Base-by-base conservation (phyloP, 1,140 invertebrate species). In the Hypothenemus hampei region DNA sequence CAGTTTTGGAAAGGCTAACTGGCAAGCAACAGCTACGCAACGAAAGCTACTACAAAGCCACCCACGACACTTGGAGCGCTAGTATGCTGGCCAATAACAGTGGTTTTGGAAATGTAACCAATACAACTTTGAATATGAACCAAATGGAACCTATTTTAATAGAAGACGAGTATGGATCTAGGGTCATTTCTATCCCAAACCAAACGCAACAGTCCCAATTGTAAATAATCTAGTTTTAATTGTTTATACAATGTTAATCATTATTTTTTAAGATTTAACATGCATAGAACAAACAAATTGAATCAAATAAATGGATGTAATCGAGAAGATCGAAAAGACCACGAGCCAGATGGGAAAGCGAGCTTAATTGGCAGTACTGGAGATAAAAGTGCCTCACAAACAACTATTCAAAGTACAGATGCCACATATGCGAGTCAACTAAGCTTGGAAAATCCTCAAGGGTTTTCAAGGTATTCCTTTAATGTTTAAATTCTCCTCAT, bases 41-140 rank as follows among this genome's bases (percentile, higher is more conserved):
- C 64, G 89, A 93, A 70, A 93, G 90, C 66, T 94, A 93, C 63
- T 93, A 90, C 60, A 82, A 86, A 73, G 77, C 79, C n/a, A 80
- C 78, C 4, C 77, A 80, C 62, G 78, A 81, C 53, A 77, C 77
- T 3, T 77, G 76, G 76, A 77, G 71, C 59, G 66, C 66, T 21
- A 73, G 72, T 39, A 71, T 78, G 65, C 57, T 75, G 43, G 64
- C 71, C 8, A 69, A 67, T 47, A 68, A 68, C 46, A 67, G 62
- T 22, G 64, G 62, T 18, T 63, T 65, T 21, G 69, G 61, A 19
- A 72, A 67, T 52, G 45, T 67, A 19, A 67, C 65, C 11, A 74
- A 71, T 39, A 76, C 76, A 4, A 77, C 77, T 18, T 35, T 79
- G n/a, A 78, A 78, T 65, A 62, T 73, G 52, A 68, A 69, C n/a